Conservation (phyloP, 2,113 vertebrate species). For the Peucedramus taeniatus region DNA sequence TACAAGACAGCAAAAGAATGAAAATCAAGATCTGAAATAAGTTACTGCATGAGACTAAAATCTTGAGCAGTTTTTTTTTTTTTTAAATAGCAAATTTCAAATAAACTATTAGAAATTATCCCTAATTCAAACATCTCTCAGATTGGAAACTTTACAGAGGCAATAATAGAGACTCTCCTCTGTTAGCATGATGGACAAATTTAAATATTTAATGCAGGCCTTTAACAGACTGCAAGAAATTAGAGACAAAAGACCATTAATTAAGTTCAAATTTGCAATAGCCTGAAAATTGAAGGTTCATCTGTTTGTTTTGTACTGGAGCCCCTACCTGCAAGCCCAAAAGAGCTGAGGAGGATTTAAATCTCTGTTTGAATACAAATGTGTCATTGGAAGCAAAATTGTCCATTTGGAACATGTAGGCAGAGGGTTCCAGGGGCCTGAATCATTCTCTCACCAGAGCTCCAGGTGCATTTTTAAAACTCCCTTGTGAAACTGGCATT, state of each 20-base stretch:
- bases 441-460: neutral
- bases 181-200: neutral
- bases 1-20: neutral
- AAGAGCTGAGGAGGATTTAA: neutral
- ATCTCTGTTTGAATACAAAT: neutral
- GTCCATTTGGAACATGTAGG: neutral
- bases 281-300: neutral
- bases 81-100: neutral
- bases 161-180: neutral
- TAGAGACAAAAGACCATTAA: neutral
- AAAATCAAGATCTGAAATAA: neutral
- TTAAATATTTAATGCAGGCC: neutral
- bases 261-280: neutral
- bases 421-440: neutral
- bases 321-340: neutral
- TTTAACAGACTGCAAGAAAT: neutral
- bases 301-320: neutral
- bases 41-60: neutral
- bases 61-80: neutral
- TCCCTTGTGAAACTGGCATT: neutral
- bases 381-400: neutral
- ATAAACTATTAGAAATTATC: neutral
- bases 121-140: neutral
- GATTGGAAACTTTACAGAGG: neutral
- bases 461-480: neutral